A percentile compares a stretch with the other conserved stretches of the same genome.
These are phyloP conservation scores for Psittacara wagleri DNA, from an alignment of 2,113 vertebrate genomes.

Conservation along the genomic window DNA sequence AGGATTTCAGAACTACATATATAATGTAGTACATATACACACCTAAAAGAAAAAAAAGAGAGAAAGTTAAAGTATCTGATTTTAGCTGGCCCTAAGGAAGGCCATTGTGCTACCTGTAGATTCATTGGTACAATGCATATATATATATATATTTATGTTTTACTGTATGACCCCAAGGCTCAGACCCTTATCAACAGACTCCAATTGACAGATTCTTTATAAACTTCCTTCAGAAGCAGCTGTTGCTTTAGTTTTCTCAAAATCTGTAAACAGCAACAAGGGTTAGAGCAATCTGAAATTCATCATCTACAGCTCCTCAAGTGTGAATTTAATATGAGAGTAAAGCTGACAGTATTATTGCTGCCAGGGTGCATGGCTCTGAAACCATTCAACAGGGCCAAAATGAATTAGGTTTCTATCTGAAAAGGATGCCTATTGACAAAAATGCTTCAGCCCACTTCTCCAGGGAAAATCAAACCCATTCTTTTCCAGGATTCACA, in stretches of 20 bases:
- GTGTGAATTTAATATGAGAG: not conserved
- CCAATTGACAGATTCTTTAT: not conserved
- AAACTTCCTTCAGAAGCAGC: not conserved
- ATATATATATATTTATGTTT: not conserved
- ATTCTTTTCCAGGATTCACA: constrained; percentile 21
- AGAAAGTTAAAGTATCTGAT: not conserved
- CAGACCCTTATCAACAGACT: not conserved
- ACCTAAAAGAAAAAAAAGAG: not conserved
- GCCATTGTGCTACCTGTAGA: not conserved
- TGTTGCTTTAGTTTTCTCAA: not conserved
- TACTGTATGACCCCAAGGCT: not conserved
- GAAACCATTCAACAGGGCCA: constrained; percentile 11
- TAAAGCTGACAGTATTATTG: not conserved
- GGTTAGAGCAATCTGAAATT: not conserved
- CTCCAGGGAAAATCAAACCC: constrained; percentile 60
- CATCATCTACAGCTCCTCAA: not conserved
- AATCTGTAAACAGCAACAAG: not conserved
- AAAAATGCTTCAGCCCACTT: constrained; percentile 36
- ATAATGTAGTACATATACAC: not conserved
- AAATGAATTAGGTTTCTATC: constrained; percentile 23
- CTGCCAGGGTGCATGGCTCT: not conserved
- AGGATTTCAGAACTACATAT: not conserved
- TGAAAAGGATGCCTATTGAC: constrained; percentile 30
- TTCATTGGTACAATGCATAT: not conserved
- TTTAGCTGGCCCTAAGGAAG: not conserved